These are phyloP conservation scores for Suricata suricatta DNA, from an alignment of 2,113 vertebrate genomes.

Conservation along the genomic window DNA sequence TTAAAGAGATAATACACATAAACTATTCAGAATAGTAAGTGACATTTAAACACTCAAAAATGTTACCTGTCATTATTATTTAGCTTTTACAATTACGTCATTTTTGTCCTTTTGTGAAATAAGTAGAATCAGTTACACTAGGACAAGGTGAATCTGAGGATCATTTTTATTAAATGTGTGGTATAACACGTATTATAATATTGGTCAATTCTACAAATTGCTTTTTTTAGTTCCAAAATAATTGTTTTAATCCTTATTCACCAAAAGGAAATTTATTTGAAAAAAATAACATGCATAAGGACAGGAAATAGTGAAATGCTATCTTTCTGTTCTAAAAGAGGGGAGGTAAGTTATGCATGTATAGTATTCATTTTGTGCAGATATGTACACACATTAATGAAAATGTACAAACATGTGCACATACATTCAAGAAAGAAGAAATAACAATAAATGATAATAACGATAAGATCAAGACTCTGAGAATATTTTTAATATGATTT, in stretches of 20 bases:
- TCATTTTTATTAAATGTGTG: neutral
- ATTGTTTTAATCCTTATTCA: neutral
- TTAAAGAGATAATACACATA: neutral
- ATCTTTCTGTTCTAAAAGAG: neutral
- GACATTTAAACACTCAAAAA: neutral
- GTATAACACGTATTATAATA: neutral
- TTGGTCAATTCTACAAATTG: neutral
- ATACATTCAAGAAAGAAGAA: neutral
- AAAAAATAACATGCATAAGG: neutral
- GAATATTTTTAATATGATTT: neutral
- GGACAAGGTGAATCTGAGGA: neutral
- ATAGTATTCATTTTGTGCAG: neutral
- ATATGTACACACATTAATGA: neutral
- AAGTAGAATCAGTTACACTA: neutral
- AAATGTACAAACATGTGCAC: neutral
- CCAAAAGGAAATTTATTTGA: neutral
- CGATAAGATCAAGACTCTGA: neutral
- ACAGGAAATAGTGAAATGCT: neutral
- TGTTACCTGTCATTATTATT: neutral
- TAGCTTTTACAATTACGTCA: neutral
- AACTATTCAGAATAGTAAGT: neutral
- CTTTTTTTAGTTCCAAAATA: neutral
- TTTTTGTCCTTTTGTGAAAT: neutral
- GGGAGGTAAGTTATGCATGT: neutral
- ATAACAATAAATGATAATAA: neutral